Base-by-base conservation (phyloP, 2,888 invertebrate species). In the Troides helena region DNA sequence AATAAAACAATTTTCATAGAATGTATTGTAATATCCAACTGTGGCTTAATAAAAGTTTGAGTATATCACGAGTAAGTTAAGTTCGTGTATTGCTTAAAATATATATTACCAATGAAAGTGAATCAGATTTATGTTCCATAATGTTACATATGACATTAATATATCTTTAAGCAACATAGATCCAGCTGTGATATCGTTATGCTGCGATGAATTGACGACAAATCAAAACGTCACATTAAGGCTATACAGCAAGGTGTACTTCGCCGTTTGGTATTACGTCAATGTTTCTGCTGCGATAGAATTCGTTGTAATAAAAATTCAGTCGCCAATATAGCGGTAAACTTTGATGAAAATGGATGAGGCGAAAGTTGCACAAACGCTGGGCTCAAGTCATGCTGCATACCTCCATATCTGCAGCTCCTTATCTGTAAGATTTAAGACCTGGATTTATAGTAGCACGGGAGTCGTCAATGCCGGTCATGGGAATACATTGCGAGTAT, bases 321-420 rank as follows among this genome's bases (percentile, higher is more conserved):
- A 67, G 30, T 67, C 56, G 64, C 56, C 67, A 67, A 70, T 70
- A 25, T 46, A 64, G 56, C 67, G 63, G 46, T 58, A 39, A 39
- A 56, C 67, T 60, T 67, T 67, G 67, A 70, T 70, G 70, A 70
- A 70, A 70, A 70, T 70, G 67, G 70, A 70, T 70, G 70, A 70
- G 67, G 70, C 60, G 64, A 70, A 70, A 70, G 70, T 70, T 67
- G 70, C 23, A 50, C 50, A 58, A 66, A 58, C 62, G 62, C 6
- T 43, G 43, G 62, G 56, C 60, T 64, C 67, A 30, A 67, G 64
- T 56, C 67, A 66, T 63, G 70, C 62, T 56, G 69, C 65, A 65
- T 69, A 66, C 36, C 62, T 63, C 30, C 70, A 64, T 70, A 70
- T 70, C 70, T 67, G 2, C 36, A 23, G 46, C 18, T 36, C 70